These are phyloP conservation scores for Coremacera marginata DNA, from an alignment of 2,888 invertebrate species.

Conservation along the genomic window DNA sequence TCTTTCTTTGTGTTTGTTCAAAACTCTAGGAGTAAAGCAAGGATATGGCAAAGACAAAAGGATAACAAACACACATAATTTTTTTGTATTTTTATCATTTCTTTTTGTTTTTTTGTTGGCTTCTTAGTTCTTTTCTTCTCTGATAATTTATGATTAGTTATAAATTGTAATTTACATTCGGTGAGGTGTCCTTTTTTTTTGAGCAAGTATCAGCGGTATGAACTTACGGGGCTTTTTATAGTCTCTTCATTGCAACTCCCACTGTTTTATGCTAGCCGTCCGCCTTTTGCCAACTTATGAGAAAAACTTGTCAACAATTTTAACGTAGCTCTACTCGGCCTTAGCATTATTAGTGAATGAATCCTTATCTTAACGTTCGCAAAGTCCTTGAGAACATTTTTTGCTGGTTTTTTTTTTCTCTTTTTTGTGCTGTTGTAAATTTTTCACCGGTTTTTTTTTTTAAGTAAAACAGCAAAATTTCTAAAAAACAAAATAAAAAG, in stretches of 20 bases:
- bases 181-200: constrained; percentile 15
- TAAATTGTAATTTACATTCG: constrained; percentile 33
- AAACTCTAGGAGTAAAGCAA: background rate
- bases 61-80: constrained; percentile 46
- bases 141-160: constrained; percentile 32
- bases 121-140: background rate
- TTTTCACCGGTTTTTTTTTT: constrained; percentile 25
- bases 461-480: background rate
- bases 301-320: constrained; percentile 28
- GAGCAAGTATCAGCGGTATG: background rate
- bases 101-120: background rate
- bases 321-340: constrained; percentile 4
- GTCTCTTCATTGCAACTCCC: background rate
- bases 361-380: constrained; percentile 21
- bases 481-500: constrained; percentile 46
- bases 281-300: too few relatives aligned
- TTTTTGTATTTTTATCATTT: background rate
- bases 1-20: constrained; percentile 4
- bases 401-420: constrained; percentile 38
- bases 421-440: constrained; percentile 48
- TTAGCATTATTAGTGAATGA: constrained; percentile 19
- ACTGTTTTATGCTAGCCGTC: too few relatives aligned
- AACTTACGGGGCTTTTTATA: background rate
- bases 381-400: constrained; percentile 44
- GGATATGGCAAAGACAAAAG: constrained; percentile 46